phyloP scores from a whole-genome alignment of 2,113 vertebrate species.

The Coracopsis vasa region DNA sequence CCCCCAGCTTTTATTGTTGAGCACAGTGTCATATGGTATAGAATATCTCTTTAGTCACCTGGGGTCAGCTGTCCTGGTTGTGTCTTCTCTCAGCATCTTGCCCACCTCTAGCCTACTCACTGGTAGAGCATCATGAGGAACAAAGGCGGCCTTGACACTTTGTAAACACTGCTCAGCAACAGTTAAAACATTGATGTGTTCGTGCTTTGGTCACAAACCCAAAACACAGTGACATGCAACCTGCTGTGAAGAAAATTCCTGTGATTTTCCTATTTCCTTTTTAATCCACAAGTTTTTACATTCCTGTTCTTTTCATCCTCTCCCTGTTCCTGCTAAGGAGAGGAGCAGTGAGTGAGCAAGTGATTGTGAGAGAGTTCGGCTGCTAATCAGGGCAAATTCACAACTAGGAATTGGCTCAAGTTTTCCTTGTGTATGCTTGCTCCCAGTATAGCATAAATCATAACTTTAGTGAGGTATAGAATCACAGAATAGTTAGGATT shows the following conservation, averaged over 20 bases:
- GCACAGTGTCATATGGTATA: too few species aligned
- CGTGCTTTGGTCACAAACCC: not conserved
- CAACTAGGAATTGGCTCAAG: not conserved
- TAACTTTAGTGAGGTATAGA: not conserved
- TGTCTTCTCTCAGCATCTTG: not conserved
- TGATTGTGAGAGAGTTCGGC: not conserved
- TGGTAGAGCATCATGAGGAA: not conserved
- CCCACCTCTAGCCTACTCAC: not conserved
- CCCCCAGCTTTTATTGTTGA: not conserved
- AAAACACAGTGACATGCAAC: not conserved
- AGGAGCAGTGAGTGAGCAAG: not conserved
- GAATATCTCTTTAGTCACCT: not conserved
- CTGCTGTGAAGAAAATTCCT: not conserved
- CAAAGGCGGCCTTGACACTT: fast-evolving
- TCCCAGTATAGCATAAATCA: not conserved
- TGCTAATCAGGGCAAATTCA: not conserved
- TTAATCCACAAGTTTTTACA: not conserved
- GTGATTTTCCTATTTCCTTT: not conserved
- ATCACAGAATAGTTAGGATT: not conserved
- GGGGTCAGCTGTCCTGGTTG: not conserved
- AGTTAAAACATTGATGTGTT: not conserved
- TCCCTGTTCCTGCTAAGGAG: not conserved
- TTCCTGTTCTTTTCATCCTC: not conserved
- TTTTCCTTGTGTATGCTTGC: not conserved
- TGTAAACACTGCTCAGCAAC: not conserved